Percentiles rank a stretch among this genome's conserved stretches.
Evolutionary conservation across 2,113 vertebrate genomes (phyloP).

Genomic region (Nannobrachium achirus): DNA sequence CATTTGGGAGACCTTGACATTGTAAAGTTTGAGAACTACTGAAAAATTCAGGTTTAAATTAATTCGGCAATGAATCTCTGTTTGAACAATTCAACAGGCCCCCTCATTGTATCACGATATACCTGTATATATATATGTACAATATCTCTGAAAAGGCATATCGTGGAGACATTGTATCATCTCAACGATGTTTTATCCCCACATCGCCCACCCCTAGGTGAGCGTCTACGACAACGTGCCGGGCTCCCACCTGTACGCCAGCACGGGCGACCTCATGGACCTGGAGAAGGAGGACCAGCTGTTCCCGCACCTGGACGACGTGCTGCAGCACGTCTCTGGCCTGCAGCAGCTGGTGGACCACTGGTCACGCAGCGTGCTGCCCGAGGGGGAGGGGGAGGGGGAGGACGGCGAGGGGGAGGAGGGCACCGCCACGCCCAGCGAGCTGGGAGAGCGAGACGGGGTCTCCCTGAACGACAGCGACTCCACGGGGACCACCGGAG

Average conservation of each 20-base stretch:
- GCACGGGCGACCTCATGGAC: slow-evolving; percentile 94
- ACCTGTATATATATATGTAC: too few relatives aligned
- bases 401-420: slow-evolving; percentile 83
- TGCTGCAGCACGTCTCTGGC: slow-evolving; percentile 92
- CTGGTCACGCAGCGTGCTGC: slow-evolving; percentile 89
- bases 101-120: too few relatives aligned
- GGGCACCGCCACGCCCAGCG: slow-evolving; percentile 87
- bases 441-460: slow-evolving; percentile 89
- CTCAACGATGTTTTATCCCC: too few relatives aligned
- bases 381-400: slow-evolving; percentile 69
- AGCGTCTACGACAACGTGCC: slow-evolving; percentile 93
- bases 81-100: too few relatives aligned
- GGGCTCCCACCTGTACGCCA: slow-evolving; percentile 92
- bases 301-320: slow-evolving; percentile 92
- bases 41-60: too few relatives aligned
- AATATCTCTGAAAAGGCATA: too few relatives aligned
- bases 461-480: slow-evolving; percentile 90
- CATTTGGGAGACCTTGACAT: too few relatives aligned
- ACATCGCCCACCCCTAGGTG: too few relatives aligned
- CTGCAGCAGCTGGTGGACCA: slow-evolving; percentile 91
- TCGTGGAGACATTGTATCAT: too few relatives aligned
- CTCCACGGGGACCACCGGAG: slow-evolving; percentile 81
- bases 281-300: slow-evolving; percentile 89
- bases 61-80: too few relatives aligned
- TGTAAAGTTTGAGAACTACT: too few relatives aligned